phyloP scores from a whole-genome alignment of 2,113 vertebrate genomes.

The Sorex araneus region DNA sequence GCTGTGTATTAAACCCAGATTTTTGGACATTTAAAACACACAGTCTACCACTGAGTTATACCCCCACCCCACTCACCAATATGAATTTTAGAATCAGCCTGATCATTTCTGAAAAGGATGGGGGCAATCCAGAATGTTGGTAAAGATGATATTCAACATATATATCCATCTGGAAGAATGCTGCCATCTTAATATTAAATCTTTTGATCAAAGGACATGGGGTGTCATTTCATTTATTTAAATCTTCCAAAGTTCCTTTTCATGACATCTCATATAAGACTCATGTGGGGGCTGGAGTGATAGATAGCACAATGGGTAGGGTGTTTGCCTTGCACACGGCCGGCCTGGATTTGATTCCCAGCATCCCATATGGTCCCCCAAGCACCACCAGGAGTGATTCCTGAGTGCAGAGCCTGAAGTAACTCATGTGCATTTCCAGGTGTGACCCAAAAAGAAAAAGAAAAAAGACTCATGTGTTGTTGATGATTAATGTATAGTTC shows the following conservation, averaged over 20 bases:
- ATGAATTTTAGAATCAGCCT: slow-evolving; percentile 34
- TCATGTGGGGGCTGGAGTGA: too few relatives aligned
- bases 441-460: too few relatives aligned
- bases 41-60: too few relatives aligned
- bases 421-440: too few relatives aligned
- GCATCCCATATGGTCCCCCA: too few relatives aligned
- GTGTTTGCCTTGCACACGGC: too few relatives aligned
- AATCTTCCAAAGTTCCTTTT: slow-evolving; percentile 1
- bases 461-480: not conserved
- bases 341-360: too few relatives aligned
- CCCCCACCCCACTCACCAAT: not conserved
- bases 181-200: not conserved
- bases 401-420: too few relatives aligned
- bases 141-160: not conserved
- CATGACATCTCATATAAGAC: not conserved
- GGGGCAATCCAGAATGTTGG: not conserved
- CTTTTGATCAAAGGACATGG: not conserved
- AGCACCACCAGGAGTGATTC: too few relatives aligned
- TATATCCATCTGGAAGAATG: not conserved
- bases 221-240: not conserved
- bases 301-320: too few relatives aligned
- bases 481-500: not conserved
- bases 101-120: not conserved
- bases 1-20: not conserved
- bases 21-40: too few relatives aligned